phyloP scores from a whole-genome alignment of 2,113 vertebrate species.

The Rynchops niger region DNA sequence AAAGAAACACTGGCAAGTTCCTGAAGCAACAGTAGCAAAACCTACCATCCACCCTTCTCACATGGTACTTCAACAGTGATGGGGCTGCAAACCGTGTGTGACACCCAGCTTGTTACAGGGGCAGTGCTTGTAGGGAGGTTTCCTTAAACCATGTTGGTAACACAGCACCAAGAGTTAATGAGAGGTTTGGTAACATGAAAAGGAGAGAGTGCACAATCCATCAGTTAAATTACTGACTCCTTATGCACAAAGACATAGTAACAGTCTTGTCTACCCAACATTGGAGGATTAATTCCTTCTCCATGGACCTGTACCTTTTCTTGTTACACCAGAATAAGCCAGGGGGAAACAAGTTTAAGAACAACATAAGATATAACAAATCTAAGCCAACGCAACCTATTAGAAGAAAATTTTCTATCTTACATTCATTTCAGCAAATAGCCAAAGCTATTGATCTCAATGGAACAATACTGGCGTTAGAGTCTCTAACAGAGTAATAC shows the following conservation, averaged over 20 bases:
- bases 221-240: neutral
- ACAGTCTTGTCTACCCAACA: neutral
- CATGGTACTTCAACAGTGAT: fast-evolving
- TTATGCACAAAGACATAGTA: neutral
- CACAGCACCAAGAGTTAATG: neutral
- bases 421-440: neutral
- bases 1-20: neutral
- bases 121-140: neutral
- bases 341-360: neutral
- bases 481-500: neutral
- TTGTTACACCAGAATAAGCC: neutral
- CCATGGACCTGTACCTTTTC: neutral
- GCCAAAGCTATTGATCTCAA: neutral
- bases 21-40: neutral
- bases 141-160: neutral
- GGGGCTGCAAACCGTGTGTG: neutral
- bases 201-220: neutral
- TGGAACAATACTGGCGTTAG: neutral
- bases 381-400: neutral
- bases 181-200: neutral
- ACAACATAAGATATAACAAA: neutral
- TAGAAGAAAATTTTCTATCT: neutral
- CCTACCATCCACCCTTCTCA: neutral
- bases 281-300: neutral
- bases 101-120: neutral